Conservation (phyloP, 2,888 invertebrate species). For the Beris chalybata region DNA sequence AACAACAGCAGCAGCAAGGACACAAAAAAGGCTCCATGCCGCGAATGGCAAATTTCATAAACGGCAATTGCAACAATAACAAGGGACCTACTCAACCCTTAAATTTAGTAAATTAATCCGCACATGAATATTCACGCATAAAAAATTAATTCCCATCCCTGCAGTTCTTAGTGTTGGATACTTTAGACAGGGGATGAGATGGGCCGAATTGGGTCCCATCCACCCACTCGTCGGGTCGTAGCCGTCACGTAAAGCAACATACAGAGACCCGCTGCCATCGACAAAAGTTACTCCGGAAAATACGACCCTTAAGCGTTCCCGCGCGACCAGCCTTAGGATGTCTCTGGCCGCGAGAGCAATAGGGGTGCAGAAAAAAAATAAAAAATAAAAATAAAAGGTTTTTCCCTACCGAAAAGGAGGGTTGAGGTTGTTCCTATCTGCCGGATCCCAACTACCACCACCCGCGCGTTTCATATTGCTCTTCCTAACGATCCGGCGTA, state of each 20-base stretch:
- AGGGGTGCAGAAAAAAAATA: not conserved
- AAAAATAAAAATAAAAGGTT: not conserved
- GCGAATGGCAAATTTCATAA: not conserved
- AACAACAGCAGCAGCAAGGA: not conserved
- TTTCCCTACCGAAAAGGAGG: constrained; percentile 15
- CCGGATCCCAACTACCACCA: not conserved
- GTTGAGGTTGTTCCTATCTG: no score
- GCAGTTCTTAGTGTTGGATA: constrained; percentile 2
- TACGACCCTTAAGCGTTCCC: not conserved
- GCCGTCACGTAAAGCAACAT: constrained; percentile 9
- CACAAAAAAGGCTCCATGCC: not conserved
- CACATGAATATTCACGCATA: constrained; percentile 39
- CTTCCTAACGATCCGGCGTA: not conserved
- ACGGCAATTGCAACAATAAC: constrained; percentile 12
- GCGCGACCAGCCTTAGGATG: no score
- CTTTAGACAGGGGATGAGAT: constrained; percentile 12
- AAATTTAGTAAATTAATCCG: constrained; percentile 38
- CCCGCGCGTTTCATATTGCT: constrained; percentile 14
- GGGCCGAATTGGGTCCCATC: not conserved
- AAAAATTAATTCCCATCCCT: constrained; percentile 36
- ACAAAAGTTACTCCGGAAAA: constrained; percentile 3
- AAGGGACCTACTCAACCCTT: constrained; percentile 33
- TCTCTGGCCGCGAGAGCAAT: not conserved
- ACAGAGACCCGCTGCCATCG: not conserved
- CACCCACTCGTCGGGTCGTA: not conserved